These are phyloP conservation scores for Sarcophaga rosellei DNA, from an alignment of 2,888 invertebrate genomes.

Conservation along the genomic window DNA sequence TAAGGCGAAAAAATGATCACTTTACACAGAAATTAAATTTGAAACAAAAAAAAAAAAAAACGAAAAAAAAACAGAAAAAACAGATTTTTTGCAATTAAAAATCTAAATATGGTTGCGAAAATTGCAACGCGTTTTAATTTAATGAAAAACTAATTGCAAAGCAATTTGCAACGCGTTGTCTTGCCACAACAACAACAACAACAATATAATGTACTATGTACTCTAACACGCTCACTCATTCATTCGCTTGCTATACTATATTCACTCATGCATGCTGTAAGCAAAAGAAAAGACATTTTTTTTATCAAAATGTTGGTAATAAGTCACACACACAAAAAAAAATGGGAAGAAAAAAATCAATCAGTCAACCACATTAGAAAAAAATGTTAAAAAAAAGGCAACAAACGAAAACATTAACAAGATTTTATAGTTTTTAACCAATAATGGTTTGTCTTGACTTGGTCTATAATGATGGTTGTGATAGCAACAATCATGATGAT, in stretches of 20 bases:
- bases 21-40: slow-evolving; percentile 55
- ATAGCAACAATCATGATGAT: too few species aligned
- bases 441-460: slow-evolving; percentile 36
- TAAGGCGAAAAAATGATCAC: slow-evolving; percentile 67
- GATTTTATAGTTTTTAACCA: slow-evolving; percentile 58
- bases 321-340: background rate
- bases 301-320: background rate
- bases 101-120: slow-evolving; percentile 72
- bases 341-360: slow-evolving; percentile 15
- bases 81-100: slow-evolving; percentile 66
- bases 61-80: slow-evolving; percentile 39
- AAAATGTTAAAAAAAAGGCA: background rate
- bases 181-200: slow-evolving; percentile 26
- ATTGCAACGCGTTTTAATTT: slow-evolving; percentile 74
- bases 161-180: slow-evolving; percentile 76
- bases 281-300: too few species aligned
- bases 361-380: background rate
- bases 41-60: slow-evolving; percentile 24
- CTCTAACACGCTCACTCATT: background rate
- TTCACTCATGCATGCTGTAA: too few species aligned
- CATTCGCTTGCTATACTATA: background rate
- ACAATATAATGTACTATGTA: background rate
- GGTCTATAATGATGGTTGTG: slow-evolving; percentile 34
- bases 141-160: slow-evolving; percentile 80
- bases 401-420: slow-evolving; percentile 51